Percentiles rank a stretch among this genome's conserved stretches.
Evolutionary conservation across 2,888 invertebrate genomes (phyloP).

Genomic region (Drosophila kuntzei): DNA sequence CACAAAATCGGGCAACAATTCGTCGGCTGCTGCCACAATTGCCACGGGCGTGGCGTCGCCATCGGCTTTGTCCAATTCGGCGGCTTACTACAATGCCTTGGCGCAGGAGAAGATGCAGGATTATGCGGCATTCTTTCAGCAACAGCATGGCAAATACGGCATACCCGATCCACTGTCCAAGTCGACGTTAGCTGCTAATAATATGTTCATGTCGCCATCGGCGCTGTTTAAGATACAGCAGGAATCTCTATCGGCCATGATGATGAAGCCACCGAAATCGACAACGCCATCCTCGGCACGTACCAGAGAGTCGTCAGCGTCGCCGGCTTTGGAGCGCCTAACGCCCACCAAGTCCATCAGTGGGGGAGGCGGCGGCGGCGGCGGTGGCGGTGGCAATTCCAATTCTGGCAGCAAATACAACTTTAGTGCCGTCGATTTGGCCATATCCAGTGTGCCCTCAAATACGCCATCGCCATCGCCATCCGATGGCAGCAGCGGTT

Average conservation of each 20-base stretch:
- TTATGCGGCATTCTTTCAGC: slow-evolving; percentile 86
- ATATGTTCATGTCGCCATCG: slow-evolving; percentile 92
- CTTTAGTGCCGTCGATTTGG: slow-evolving; percentile 85
- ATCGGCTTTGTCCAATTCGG: slow-evolving; percentile 78
- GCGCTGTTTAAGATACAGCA: slow-evolving; percentile 89
- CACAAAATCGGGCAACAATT: slow-evolving; percentile 54
- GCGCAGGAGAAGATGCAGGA: slow-evolving; percentile 86
- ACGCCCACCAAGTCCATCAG: slow-evolving; percentile 83
- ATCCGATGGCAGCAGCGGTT: slow-evolving; percentile 83
- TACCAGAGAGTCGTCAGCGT: slow-evolving; percentile 84
- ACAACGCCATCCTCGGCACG: slow-evolving; percentile 83
- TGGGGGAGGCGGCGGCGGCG: slow-evolving; percentile 53
- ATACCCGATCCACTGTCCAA: slow-evolving; percentile 92
- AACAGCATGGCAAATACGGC: slow-evolving; percentile 84
- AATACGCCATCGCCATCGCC: slow-evolving; percentile 83
- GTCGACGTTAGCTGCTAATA: slow-evolving; percentile 91
- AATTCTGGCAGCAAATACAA: slow-evolving; percentile 83
- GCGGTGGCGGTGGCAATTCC: slow-evolving; percentile 65
- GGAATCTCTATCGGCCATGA: slow-evolving; percentile 86
- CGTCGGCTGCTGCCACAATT: slow-evolving; percentile 47
- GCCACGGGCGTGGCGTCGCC: slow-evolving; percentile 61
- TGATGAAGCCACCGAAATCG: slow-evolving; percentile 87
- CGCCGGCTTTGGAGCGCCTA: slow-evolving; percentile 83
- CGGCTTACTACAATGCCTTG: slow-evolving; percentile 84
- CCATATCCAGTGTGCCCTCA: slow-evolving; percentile 85